These are phyloP conservation scores for Zaprionus capensis DNA, from an alignment of 1,140 invertebrate genomes.

Conservation along the genomic window DNA sequence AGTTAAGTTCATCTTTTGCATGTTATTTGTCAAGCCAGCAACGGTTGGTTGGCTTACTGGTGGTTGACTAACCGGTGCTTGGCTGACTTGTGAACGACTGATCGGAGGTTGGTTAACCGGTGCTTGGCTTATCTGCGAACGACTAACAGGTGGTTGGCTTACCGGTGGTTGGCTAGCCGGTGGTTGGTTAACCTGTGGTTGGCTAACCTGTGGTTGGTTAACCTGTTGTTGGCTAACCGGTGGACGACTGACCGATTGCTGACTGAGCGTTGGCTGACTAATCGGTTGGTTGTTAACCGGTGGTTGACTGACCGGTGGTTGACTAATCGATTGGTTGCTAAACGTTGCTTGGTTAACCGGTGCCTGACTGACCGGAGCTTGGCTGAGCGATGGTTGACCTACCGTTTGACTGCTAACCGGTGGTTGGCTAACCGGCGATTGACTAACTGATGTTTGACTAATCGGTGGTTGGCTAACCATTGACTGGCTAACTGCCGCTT, in stretches of 20 bases:
- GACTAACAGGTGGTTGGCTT: background rate
- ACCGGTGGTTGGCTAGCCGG: constrained; percentile 1
- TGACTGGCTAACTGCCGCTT: background rate
- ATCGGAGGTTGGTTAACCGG: constrained; percentile 1
- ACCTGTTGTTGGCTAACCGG: no score
- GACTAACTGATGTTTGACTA: background rate
- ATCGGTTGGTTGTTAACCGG: no score
- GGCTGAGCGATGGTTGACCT: background rate
- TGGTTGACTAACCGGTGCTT: constrained; percentile 9
- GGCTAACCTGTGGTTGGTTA: no score
- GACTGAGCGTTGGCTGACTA: background rate
- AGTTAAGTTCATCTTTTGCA: constrained; percentile 68
- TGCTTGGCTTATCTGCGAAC: background rate
- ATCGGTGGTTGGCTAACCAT: constrained; percentile 1
- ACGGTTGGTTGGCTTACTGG: constrained; percentile 20
- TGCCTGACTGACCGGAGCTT: constrained; percentile 5
- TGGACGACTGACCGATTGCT: background rate
- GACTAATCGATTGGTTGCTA: background rate
- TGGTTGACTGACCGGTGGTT: background rate
- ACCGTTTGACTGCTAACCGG: constrained; percentile 39
- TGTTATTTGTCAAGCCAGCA: constrained; percentile 48
- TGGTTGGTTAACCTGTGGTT: background rate
- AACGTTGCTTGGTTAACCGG: constrained; percentile 1
- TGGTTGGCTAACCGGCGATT: constrained; percentile 27
- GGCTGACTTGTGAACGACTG: background rate